phyloP scores from a whole-genome alignment of 2,113 vertebrate genomes.

The Callopanchax toddi region DNA sequence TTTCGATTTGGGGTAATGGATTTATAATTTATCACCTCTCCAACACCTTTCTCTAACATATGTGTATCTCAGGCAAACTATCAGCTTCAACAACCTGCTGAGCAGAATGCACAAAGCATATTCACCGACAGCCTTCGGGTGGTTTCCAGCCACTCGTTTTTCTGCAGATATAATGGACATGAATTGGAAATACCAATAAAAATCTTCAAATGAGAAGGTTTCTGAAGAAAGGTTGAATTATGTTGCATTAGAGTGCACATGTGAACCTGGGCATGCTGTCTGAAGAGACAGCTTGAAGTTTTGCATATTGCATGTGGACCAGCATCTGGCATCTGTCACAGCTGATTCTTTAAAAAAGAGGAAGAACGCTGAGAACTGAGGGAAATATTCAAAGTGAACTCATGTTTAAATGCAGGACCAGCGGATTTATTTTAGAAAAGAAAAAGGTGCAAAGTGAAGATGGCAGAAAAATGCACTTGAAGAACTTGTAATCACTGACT shows the following conservation, averaged over 20 bases:
- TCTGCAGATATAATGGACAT: too few relatives aligned
- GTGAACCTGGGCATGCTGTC: slow-evolving; percentile 7
- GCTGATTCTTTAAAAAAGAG: slow-evolving; percentile 23
- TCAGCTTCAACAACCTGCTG: too few relatives aligned
- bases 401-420: not conserved
- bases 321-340: slow-evolving; percentile 57
- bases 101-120: too few relatives aligned
- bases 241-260: not conserved
- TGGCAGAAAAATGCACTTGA: slow-evolving; percentile 40
- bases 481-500: slow-evolving; percentile 61
- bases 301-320: slow-evolving; percentile 56
- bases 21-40: too few relatives aligned
- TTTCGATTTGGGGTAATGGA: too few relatives aligned
- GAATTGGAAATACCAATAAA: too few relatives aligned
- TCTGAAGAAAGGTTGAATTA: not conserved
- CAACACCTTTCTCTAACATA: too few relatives aligned
- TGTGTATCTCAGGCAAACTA: too few relatives aligned
- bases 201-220: not conserved
- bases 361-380: not conserved
- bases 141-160: too few relatives aligned
- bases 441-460: too few relatives aligned
- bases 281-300: slow-evolving; percentile 48
- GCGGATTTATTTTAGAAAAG: not conserved
- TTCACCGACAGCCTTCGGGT: too few relatives aligned
- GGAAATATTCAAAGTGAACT: not conserved